These are phyloP conservation scores for Leucophenga varia DNA, from an alignment of 1,140 invertebrate genomes.

Conservation along the genomic window DNA sequence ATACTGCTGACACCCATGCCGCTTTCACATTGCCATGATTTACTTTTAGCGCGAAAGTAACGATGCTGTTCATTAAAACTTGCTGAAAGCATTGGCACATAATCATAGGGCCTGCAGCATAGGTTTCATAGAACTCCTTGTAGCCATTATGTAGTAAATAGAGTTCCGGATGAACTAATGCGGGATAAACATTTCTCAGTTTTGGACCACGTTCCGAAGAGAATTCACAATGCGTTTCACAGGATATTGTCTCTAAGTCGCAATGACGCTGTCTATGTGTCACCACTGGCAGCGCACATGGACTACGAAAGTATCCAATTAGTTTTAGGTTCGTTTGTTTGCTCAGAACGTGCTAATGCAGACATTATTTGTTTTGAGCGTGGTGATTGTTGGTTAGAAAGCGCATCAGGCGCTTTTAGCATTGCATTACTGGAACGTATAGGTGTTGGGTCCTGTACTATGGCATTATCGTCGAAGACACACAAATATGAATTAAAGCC, in stretches of 20 bases:
- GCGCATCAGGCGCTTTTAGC: no score
- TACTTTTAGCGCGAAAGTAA: constrained; percentile 64
- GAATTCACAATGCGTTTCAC: constrained; percentile 93
- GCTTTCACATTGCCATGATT: constrained; percentile 64
- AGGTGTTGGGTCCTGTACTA: no score
- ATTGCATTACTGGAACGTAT: no score
- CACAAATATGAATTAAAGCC: no score
- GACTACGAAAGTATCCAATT: constrained; percentile 79
- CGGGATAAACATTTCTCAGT: constrained; percentile 82
- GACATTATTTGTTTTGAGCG: constrained; percentile 38
- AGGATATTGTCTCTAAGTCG: constrained; percentile 81
- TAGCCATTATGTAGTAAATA: constrained; percentile 95
- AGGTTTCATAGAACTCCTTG: constrained; percentile 76
- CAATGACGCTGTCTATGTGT: constrained; percentile 66
- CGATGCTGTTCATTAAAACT: constrained; percentile 70
- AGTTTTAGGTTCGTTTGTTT: constrained; percentile 65
- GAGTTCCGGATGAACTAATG: constrained; percentile 87
- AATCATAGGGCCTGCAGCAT: constrained; percentile 70
- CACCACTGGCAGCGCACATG: constrained; percentile 76
- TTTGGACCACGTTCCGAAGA: constrained; percentile 92
- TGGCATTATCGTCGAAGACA: no score
- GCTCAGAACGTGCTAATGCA: constrained; percentile 26
- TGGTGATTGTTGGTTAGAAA: no score
- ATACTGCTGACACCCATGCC: constrained; percentile 39
- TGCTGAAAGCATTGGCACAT: constrained; percentile 77